Evolutionary conservation across 2,888 invertebrate genomes (phyloP).

Genomic region (Xanthia icteritia): DNA sequence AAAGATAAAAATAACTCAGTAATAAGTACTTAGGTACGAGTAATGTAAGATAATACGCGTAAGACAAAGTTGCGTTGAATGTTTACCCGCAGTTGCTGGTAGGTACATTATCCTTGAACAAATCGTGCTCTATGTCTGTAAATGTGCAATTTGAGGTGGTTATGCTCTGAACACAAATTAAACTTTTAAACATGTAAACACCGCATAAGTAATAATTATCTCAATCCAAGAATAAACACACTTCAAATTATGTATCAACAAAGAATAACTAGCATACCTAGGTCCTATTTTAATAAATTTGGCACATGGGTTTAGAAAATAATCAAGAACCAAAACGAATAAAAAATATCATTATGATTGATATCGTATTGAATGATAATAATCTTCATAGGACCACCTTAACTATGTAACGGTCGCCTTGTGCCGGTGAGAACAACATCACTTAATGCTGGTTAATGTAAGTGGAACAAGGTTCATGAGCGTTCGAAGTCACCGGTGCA

Average conservation of each 20-base stretch:
- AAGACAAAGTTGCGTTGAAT: slow-evolving; percentile 56
- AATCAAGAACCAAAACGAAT: slow-evolving; percentile 12
- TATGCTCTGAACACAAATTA: slow-evolving; percentile 76
- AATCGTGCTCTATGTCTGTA: slow-evolving; percentile 80
- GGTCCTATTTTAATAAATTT: slow-evolving; percentile 11
- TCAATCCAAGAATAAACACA: slow-evolving; percentile 17
- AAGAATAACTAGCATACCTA: slow-evolving; percentile 9
- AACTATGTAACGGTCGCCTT: slow-evolving; percentile 79
- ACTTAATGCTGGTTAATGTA: slow-evolving; percentile 82
- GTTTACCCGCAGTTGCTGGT: slow-evolving; percentile 53
- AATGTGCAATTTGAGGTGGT: slow-evolving; percentile 81
- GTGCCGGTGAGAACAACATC: slow-evolving; percentile 78
- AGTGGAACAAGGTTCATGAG: slow-evolving; percentile 89
- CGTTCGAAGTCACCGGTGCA: slow-evolving; percentile 82
- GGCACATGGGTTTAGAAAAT: not conserved
- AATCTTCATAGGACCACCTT: slow-evolving; percentile 41
- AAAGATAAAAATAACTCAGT: slow-evolving; percentile 15
- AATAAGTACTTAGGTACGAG: slow-evolving; percentile 7
- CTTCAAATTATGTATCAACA: slow-evolving; percentile 11
- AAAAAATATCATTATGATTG: slow-evolving; percentile 56
- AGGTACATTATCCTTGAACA: slow-evolving; percentile 81
- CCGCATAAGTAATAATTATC: slow-evolving; percentile 49
- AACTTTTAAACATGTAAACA: slow-evolving; percentile 70
- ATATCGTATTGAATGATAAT: slow-evolving; percentile 46
- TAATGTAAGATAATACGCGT: slow-evolving; percentile 35